Conservation (phyloP, 2,888 invertebrate genomes). For the Orchesella flavescens region DNA sequence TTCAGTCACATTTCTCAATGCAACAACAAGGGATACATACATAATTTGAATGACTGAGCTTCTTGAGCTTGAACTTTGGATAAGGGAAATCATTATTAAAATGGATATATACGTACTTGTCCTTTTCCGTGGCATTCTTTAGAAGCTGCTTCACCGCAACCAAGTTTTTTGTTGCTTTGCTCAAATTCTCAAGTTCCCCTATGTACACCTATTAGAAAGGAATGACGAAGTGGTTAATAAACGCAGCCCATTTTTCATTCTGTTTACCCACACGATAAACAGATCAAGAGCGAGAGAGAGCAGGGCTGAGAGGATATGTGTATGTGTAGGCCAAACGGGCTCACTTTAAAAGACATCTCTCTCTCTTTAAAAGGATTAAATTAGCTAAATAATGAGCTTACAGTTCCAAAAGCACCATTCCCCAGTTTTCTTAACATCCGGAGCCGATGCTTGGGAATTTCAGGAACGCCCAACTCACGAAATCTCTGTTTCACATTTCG, state of each 20-base stretch:
- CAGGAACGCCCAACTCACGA: slow-evolving; percentile 78
- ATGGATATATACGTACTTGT: slow-evolving; percentile 79
- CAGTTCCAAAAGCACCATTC: slow-evolving; percentile 91
- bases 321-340: slow-evolving; percentile 25
- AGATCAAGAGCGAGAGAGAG: slow-evolving; percentile 2
- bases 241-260: slow-evolving; percentile 37
- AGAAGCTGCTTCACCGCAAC: slow-evolving; percentile 91
- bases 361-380: slow-evolving; percentile 65
- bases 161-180: slow-evolving; percentile 77
- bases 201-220: slow-evolving; percentile 69
- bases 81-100: neutral
- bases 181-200: slow-evolving; percentile 70
- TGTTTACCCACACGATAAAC: neutral
- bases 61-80: neutral
- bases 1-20: slow-evolving; percentile 5
- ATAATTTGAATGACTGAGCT: too few relatives aligned
- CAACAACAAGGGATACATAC: too few relatives aligned
- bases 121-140: slow-evolving; percentile 84
- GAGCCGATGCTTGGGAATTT: slow-evolving; percentile 88
- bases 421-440: slow-evolving; percentile 90
- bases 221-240: slow-evolving; percentile 41
- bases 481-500: slow-evolving; percentile 69
- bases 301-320: neutral
- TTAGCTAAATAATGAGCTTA: slow-evolving; percentile 75
- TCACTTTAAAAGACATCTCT: slow-evolving; percentile 48